Conservation (phyloP, 2,797 vertebrate species). For the Poliocrania exsul region DNA sequence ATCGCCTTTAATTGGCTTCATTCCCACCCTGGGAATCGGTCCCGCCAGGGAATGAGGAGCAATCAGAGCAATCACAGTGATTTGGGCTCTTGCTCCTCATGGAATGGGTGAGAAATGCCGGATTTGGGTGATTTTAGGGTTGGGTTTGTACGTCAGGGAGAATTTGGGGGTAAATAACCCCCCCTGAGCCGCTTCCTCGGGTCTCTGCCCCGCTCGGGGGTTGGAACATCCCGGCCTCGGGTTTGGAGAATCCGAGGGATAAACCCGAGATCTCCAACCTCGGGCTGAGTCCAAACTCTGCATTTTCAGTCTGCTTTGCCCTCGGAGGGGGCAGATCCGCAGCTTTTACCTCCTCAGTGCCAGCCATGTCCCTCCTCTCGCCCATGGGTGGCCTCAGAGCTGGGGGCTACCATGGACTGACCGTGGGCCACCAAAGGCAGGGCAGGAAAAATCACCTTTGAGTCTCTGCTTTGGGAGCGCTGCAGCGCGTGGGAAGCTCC, state of each 20-base stretch:
- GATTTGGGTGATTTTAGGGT: not conserved
- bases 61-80: not conserved
- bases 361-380: not conserved
- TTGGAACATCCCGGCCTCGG: not conserved
- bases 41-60: not conserved
- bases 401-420: not conserved
- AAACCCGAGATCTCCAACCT: not conserved
- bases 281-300: accelerated
- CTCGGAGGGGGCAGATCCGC: not conserved
- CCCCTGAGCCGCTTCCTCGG: not conserved
- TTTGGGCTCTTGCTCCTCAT: not conserved
- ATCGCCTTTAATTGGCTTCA: not conserved
- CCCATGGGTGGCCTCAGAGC: not conserved
- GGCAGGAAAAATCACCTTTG: not conserved
- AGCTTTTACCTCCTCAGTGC: not conserved
- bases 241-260: not conserved
- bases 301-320: not conserved
- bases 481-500: not conserved
- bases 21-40: not conserved
- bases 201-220: not conserved
- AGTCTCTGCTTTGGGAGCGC: not conserved
- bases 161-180: not conserved
- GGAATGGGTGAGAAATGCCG: no score
- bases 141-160: accelerated
- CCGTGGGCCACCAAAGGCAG: not conserved